phyloP scores from a whole-genome alignment of 2,797 vertebrate genomes.

The Chaunax sp. region DNA sequence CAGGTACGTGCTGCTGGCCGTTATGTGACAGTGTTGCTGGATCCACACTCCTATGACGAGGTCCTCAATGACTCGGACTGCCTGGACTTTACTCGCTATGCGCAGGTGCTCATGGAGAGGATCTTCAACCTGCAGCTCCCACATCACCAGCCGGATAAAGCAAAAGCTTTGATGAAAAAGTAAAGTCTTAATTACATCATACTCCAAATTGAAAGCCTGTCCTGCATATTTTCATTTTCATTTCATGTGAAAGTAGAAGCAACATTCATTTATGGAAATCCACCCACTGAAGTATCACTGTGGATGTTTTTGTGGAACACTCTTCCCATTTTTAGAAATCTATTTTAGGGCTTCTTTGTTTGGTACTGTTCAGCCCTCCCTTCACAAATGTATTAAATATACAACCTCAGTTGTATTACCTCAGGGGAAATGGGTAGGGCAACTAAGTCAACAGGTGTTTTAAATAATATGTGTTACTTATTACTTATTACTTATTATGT shows the following conservation, averaged over 20 bases:
- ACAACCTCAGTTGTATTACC: neutral
- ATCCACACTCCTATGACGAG: slow-evolving; percentile 86
- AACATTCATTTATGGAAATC: neutral
- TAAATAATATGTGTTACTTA: neutral
- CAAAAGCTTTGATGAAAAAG: slow-evolving; percentile 83
- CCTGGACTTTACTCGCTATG: slow-evolving; percentile 88
- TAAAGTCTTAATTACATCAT: slow-evolving; percentile 20
- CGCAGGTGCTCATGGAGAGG: slow-evolving; percentile 88
- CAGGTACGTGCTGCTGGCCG: slow-evolving; percentile 88
- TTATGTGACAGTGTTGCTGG: slow-evolving; percentile 88
- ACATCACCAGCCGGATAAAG: slow-evolving; percentile 71
- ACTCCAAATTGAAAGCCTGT: neutral
- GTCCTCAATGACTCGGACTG: slow-evolving; percentile 81
- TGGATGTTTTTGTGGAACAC: slow-evolving; percentile 4
- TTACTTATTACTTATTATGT: too few relatives aligned
- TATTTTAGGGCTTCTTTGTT: slow-evolving; percentile 20
- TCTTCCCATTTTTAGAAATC: neutral
- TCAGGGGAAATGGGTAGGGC: neutral
- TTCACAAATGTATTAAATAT: neutral
- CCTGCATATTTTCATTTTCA: slow-evolving; percentile 33
- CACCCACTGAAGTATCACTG: neutral
- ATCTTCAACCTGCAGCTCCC: slow-evolving; percentile 89
- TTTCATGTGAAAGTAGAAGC: slow-evolving; percentile 10
- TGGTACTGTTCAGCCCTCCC: neutral
- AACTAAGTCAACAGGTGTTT: neutral